Evolutionary conservation across 2,888 invertebrate species (phyloP), one percentile per base, ranked within the genome.

Genomic region (Coecobrya sp.): DNA sequence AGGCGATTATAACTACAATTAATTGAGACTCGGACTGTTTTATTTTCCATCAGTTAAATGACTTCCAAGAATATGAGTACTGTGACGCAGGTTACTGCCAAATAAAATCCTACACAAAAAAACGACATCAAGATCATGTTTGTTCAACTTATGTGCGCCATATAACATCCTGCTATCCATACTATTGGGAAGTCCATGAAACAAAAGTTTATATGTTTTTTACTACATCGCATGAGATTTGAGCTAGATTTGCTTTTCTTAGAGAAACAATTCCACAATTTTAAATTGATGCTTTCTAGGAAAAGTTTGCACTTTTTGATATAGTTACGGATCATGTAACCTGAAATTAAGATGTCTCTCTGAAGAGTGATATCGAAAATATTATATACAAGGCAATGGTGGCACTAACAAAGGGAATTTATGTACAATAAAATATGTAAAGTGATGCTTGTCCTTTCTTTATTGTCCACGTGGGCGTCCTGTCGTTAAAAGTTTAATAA

Each of bases 401-500:
- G 36, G 7, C 36, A 7, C 3, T 2, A 36, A 55, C 55, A n/a
- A 55, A 55, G n/a, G 55, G n/a, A n/a, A 55, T 55, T 55, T 55
- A 55, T 55, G 0, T 55, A 16, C 1, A 55, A 55, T 55, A n/a
- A 55, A 55, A n/a, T n/a, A 16, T 13, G 49, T 1, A 49, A 16
- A 49, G 16, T 49, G 36, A 36, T 36, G 3, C 36, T 36, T 36
- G 36, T 49, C 1, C 49, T 13, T 49, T 49, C 13, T 49, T 49
- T n/a, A 3, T 49, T 49, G 16, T 49, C 10, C n/a, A 62, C 62
- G n/a, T 36, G 36, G 62, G 62, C 62, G 62, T 62, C 11, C n/a
- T n/a, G 27, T 55, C 55, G 62, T 62, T 62, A 27, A 62, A 62
- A 62, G 27, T 25, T 62, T 62, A 62, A 62, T 62, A 25, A 22